Conservation (phyloP, 2,113 vertebrate species). For the Larimichthys crocea region DNA sequence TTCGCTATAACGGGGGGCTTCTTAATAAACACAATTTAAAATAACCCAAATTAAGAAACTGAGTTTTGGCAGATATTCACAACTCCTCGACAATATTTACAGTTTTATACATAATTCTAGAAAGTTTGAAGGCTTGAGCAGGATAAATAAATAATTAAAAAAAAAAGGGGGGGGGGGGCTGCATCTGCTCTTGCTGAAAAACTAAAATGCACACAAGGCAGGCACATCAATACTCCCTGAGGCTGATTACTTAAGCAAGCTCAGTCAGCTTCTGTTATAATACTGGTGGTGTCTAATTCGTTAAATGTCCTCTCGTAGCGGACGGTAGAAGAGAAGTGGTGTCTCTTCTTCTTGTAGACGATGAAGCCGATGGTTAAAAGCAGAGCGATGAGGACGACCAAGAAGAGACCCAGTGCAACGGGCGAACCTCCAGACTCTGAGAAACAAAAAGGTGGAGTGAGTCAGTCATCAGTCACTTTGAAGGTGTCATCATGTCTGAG, state of each 20-base stretch:
- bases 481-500: background rate
- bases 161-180: background rate
- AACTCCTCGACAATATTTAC: slow-evolving; percentile 63
- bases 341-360: slow-evolving; percentile 85
- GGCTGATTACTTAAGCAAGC: background rate
- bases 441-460: background rate
- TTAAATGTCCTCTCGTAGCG: slow-evolving; percentile 90
- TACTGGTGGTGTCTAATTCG: slow-evolving; percentile 87
- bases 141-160: slow-evolving; percentile 64
- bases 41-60: slow-evolving; percentile 35
- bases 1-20: slow-evolving; percentile 1
- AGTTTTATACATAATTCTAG: slow-evolving; percentile 25
- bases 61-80: slow-evolving; percentile 39
- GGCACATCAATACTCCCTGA: slow-evolving; percentile 52
- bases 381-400: slow-evolving; percentile 82
- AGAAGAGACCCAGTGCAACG: slow-evolving; percentile 83
- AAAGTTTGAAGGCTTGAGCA: slow-evolving; percentile 15
- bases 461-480: background rate
- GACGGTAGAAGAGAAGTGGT: slow-evolving; percentile 82
- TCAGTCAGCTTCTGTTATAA: slow-evolving; percentile 81
- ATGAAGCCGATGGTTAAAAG: slow-evolving; percentile 75
- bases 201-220: slow-evolving; percentile 35
- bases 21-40: slow-evolving; percentile 22
- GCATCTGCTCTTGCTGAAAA: slow-evolving; percentile 16
- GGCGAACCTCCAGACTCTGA: slow-evolving; percentile 84